Percentiles rank a stretch among this genome's conserved stretches.
Evolutionary conservation across 2,797 vertebrate genomes (phyloP).

Genomic region (Erithacus rubecula): DNA sequence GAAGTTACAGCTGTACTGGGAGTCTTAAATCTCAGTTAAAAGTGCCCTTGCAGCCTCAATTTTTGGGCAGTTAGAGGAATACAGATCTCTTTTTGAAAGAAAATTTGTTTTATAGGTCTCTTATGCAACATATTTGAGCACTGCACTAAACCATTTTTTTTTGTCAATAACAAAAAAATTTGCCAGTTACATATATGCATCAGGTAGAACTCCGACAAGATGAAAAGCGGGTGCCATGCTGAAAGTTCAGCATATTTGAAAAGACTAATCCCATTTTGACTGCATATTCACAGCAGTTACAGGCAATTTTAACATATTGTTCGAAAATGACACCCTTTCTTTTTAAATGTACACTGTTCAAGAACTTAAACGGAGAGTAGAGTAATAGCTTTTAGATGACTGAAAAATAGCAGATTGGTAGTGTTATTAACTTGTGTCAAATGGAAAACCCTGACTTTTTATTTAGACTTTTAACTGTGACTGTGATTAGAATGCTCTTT

Average conservation of each 20-base stretch:
- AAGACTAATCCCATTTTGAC: not conserved
- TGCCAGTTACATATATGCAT: not conserved
- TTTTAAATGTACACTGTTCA: not conserved
- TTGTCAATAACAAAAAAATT: not conserved
- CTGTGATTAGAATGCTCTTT: not conserved
- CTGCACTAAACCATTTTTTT: not conserved
- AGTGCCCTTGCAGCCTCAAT: not conserved
- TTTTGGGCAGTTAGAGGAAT: not conserved
- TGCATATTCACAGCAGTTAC: not conserved
- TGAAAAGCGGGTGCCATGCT: not conserved
- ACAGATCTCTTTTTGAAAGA: slow-evolving; percentile 18
- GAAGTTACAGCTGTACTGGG: slow-evolving; percentile 33
- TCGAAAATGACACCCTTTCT: not conserved
- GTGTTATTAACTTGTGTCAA: not conserved
- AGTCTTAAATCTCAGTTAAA: slow-evolving; percentile 39
- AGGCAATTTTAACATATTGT: not conserved
- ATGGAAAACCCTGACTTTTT: not conserved
- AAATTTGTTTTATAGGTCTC: slow-evolving; percentile 22
- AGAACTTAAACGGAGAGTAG: not conserved
- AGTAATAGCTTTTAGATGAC: not conserved
- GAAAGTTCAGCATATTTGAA: not conserved
- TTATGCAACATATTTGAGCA: not conserved
- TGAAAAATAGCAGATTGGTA: not conserved
- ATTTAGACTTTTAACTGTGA: not conserved
- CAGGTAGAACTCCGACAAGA: not conserved